A percentile compares a stretch with the other conserved stretches of the same genome.
phyloP scores from a whole-genome alignment of 2,888 invertebrate species.

The Cephalotes varians region DNA sequence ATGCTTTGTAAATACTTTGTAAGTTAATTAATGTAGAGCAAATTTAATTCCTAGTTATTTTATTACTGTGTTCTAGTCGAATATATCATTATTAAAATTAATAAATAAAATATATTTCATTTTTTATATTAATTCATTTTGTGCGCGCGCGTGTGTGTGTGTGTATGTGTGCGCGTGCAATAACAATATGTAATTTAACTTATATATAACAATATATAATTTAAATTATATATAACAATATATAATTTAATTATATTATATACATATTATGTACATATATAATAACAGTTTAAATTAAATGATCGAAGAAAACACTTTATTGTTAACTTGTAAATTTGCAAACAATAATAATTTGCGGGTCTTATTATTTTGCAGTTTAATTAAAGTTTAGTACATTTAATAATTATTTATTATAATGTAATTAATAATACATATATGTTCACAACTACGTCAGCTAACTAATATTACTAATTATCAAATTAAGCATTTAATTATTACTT shows the following conservation, averaged over 20 bases:
- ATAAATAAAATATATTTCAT: background rate
- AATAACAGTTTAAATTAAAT: background rate
- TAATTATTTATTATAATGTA: slow-evolving; percentile 12
- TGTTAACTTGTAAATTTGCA: slow-evolving; percentile 3
- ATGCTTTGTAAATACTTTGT: too few species aligned
- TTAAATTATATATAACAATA: too few species aligned
- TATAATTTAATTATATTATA: too few species aligned
- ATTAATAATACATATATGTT: slow-evolving; percentile 17
- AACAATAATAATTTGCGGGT: background rate
- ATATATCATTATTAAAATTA: background rate
- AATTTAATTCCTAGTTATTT: background rate
- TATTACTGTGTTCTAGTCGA: too few species aligned
- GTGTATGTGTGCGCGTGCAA: too few species aligned
- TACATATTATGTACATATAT: background rate
- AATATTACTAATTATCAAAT: slow-evolving; percentile 15
- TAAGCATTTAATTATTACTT: background rate
- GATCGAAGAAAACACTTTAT: background rate
- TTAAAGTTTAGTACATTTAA: background rate
- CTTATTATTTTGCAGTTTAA: background rate
- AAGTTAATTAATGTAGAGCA: background rate
- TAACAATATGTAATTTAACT: too few species aligned
- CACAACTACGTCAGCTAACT: background rate
- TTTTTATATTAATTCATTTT: background rate
- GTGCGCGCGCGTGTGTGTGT: too few species aligned
- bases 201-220: too few species aligned